phyloP scores from a whole-genome alignment of 2,888 invertebrate species.

The Malthinus seriepunctatus region DNA sequence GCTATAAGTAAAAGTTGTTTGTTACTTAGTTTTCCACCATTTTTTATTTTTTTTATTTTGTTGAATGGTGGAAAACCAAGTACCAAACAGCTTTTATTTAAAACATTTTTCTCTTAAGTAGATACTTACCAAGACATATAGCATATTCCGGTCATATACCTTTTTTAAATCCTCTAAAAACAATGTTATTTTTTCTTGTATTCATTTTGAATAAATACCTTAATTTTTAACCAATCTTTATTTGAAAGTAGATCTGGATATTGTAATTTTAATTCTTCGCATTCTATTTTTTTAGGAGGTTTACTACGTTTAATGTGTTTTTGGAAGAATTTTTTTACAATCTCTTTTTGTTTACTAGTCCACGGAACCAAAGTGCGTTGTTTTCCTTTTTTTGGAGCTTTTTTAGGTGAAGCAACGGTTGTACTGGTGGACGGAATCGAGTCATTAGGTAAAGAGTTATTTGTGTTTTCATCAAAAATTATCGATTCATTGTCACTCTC shows the following conservation, averaged over 20 bases:
- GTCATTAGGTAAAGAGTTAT: not conserved
- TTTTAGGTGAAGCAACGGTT: not conserved
- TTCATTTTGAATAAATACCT: conserved; percentile 21
- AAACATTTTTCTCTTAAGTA: too few species aligned
- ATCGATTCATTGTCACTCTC: conserved; percentile 2
- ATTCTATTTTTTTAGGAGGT: conserved; percentile 19
- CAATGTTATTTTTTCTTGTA: conserved; percentile 12
- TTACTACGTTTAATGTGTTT: conserved; percentile 12
- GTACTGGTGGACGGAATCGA: not conserved
- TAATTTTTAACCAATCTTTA: conserved; percentile 23
- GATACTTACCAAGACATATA: too few species aligned
- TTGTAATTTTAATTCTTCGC: conserved; percentile 4
- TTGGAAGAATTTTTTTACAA: conserved; percentile 9
- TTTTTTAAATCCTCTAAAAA: too few species aligned
- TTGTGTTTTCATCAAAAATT: conserved; percentile 8
- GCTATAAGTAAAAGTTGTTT: too few species aligned
- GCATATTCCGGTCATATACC: too few species aligned
- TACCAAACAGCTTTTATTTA: too few species aligned
- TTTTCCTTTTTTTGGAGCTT: not conserved
- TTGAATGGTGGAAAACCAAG: too few species aligned
- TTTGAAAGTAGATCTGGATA: conserved; percentile 13
- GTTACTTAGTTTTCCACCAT: too few species aligned
- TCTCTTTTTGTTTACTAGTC: conserved; percentile 12
- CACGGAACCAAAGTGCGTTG: conserved; percentile 14
- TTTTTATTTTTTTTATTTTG: too few species aligned